Percentiles rank a stretch among this genome's conserved stretches.
phyloP scores from a whole-genome alignment of 1,140 invertebrate species.

The Drosophila dunni region DNA sequence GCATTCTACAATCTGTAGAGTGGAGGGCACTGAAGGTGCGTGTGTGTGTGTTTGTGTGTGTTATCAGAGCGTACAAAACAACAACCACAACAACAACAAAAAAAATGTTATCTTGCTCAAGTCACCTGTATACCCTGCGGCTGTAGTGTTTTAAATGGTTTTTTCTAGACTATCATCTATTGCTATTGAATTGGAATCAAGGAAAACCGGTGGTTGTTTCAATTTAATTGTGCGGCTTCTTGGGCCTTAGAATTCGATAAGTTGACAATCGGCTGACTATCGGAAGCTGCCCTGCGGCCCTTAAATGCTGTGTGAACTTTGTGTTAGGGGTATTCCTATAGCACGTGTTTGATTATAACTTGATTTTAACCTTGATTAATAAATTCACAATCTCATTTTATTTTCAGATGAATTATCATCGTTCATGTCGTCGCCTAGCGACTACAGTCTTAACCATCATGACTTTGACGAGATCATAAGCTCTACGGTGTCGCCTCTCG shows the following conservation, averaged over 20 bases:
- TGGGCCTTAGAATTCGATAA: too few relatives aligned
- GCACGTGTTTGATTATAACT: too few relatives aligned
- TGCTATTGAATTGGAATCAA: not conserved
- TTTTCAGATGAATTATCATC: conserved; percentile 69
- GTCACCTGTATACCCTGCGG: not conserved
- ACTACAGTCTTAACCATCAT: conserved; percentile 57
- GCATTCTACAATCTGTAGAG: not conserved
- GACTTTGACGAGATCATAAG: conserved; percentile 67
- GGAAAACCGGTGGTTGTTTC: too few relatives aligned
- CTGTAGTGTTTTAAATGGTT: not conserved
- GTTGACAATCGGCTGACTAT: too few relatives aligned
- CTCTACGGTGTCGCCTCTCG: conserved; percentile 53
- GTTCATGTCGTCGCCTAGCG: conserved; percentile 48
- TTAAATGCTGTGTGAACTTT: too few relatives aligned
- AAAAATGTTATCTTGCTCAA: not conserved
- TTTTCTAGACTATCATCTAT: not conserved
- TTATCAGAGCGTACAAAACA: not conserved
- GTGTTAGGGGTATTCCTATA: too few relatives aligned
- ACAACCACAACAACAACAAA: not conserved
- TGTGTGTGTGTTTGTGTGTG: conserved; percentile 6
- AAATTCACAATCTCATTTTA: too few relatives aligned
- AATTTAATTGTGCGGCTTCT: too few relatives aligned
- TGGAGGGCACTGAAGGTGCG: not conserved
- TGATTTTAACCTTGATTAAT: too few relatives aligned
- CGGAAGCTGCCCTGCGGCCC: too few relatives aligned